Base-by-base conservation (phyloP, 2,797 vertebrate genomes). In the Myotis daubentonii region DNA sequence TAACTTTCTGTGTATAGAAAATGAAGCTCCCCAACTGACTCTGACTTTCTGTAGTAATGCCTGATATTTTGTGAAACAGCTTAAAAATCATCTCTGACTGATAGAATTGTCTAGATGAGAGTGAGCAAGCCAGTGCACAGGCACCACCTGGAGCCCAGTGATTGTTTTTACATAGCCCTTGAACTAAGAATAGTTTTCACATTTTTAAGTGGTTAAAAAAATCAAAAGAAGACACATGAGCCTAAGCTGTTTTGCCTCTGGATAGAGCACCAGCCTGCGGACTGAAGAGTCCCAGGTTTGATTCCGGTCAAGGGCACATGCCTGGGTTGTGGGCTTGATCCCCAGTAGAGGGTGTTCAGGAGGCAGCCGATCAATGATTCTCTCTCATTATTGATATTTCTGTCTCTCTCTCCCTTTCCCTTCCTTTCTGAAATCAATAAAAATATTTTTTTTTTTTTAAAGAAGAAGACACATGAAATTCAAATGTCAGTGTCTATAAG, bases 151-250 rank as follows among this genome's bases (percentile, higher is more conserved):
- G 41, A 9, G n/a, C 15, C 38, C 12, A 28, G 75, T 83, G 30
- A 60, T 88, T 93, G 8, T 87, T 93, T 92, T 88, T 86, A 3
- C 84, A 30, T 85, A 66, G 36, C 55, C 57, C 6, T 5, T 66
- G 53, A 82, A 44, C 80, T 65, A 66, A 71, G 30, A 93, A 36
- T 83, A 19, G 53, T 41, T 93, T 89, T 93, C 91, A 85, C 53
- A 12, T 72, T 91, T 93, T 87, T 92, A 83, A 89, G 38, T 94
- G 51, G 7, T 93, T 95, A 49, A 9, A 68, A 72, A 94, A 76
- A 41, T 41, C 0, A 19, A 60, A 51, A 51, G n/a, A 76, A 78
- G n/a, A 74, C 36, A 55, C 16, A 13, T 85, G 66, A 80, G 57
- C 57, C 57, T 28, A 60, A 60, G 57, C 57, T 60, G 57, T 25